Evolutionary conservation across 1,140 invertebrate species (phyloP).

Genomic region (Formica selysi): DNA sequence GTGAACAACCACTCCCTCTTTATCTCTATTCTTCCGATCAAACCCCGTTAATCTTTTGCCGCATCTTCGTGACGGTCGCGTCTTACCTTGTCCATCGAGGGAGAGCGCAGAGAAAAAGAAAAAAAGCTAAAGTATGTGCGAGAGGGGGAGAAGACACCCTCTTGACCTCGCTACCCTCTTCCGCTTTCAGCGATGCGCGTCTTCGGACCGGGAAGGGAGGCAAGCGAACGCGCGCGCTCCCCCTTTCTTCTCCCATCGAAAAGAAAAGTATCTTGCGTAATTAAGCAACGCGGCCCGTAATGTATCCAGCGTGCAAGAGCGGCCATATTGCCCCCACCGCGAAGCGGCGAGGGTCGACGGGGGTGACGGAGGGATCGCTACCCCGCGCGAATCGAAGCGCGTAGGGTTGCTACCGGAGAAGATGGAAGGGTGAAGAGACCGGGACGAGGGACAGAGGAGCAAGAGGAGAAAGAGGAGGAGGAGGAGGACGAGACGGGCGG

Average conservation of each 20-base stretch:
- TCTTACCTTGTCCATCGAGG: not conserved
- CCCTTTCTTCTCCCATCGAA: conserved; percentile 36
- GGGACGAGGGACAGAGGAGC: conserved; percentile 28
- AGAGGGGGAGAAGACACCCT: conserved; percentile 46
- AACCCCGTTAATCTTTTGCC: conserved; percentile 4
- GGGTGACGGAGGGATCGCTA: conserved; percentile 48
- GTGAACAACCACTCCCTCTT: not conserved
- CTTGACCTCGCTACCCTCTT: conserved; percentile 49
- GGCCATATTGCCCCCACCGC: conserved; percentile 79
- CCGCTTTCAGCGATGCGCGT: not conserved
- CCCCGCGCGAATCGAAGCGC: conserved; percentile 74
- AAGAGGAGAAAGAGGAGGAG: conserved; percentile 12
- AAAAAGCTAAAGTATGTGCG: conserved; percentile 47
- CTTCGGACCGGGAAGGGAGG: not conserved
- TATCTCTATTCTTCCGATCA: not conserved
- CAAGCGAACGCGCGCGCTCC: conserved; percentile 46
- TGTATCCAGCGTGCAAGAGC: conserved; percentile 77
- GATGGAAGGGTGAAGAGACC: conserved; percentile 74
- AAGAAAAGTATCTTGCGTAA: conserved; percentile 81
- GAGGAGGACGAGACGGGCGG: conserved; percentile 48
- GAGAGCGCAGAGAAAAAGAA: not conserved
- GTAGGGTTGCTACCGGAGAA: conserved; percentile 75
- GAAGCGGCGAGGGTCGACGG: conserved; percentile 39
- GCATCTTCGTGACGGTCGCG: not conserved
- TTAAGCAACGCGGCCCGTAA: conserved; percentile 81